A percentile compares a stretch with the other conserved stretches of the same genome.
phyloP scores from a whole-genome alignment of 2,888 invertebrate genomes.

The Coremacera marginata region DNA sequence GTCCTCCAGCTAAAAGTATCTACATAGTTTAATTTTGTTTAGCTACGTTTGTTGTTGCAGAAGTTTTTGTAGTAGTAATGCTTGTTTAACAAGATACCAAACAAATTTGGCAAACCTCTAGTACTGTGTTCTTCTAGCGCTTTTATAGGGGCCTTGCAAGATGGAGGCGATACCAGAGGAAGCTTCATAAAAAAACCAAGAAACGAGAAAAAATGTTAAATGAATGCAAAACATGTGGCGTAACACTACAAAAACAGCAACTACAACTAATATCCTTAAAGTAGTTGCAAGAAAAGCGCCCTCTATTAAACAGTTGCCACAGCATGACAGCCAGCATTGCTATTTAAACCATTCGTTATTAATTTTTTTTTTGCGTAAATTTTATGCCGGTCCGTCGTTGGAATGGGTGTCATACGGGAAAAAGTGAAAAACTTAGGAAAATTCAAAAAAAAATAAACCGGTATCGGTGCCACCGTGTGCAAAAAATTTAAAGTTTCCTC shows the following conservation, averaged over 20 bases:
- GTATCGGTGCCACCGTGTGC: background rate
- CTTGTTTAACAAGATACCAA: constrained; percentile 16
- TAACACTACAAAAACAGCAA: constrained; percentile 15
- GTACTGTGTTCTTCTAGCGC: background rate
- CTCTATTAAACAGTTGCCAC: background rate
- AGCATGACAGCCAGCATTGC: background rate
- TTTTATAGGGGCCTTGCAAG: background rate
- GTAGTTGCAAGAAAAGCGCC: background rate
- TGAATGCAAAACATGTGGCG: constrained; percentile 28
- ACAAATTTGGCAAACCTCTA: background rate
- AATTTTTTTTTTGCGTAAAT: no score
- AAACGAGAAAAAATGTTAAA: constrained; percentile 5
- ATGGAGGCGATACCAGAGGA: background rate
- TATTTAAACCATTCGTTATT: background rate
- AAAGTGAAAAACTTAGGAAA: background rate
- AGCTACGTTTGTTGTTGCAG: background rate
- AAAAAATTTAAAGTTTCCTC: background rate
- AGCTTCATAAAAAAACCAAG: background rate
- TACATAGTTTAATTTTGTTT: background rate
- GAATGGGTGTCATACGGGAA: background rate
- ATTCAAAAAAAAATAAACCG: background rate
- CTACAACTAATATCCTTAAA: constrained; percentile 7
- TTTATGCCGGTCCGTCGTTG: no score
- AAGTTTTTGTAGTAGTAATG: constrained; percentile 11
- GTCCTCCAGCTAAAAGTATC: no score